Conservation (phyloP, 2,888 invertebrate species). For the Trichopoda pennipes region DNA sequence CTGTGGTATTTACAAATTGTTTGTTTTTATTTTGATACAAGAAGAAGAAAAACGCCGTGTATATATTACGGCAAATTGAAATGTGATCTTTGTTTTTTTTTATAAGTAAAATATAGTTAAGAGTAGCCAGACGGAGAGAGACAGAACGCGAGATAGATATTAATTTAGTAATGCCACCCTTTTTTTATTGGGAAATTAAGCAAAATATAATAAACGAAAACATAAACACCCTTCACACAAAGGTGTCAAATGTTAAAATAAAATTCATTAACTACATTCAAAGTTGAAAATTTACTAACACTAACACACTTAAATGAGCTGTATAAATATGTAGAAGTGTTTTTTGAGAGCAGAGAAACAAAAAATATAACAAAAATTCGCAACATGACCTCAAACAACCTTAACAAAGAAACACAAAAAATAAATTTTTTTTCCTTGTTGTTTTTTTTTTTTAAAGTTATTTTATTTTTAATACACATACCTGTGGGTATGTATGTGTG, state of each 20-base stretch:
- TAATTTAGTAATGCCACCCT: slow-evolving; percentile 14
- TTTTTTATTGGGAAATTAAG: slow-evolving; percentile 19
- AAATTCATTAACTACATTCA: slow-evolving; percentile 30
- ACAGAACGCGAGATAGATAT: neutral
- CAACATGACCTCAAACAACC: slow-evolving; percentile 63
- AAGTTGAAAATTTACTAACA: slow-evolving; percentile 20
- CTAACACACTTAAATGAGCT: slow-evolving; percentile 4
- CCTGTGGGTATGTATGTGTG: too few relatives aligned
- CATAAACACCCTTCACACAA: slow-evolving; percentile 3
- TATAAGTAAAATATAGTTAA: too few relatives aligned
- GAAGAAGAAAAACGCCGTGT: too few relatives aligned
- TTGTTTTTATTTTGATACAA: too few relatives aligned
- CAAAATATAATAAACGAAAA: neutral
- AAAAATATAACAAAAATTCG: slow-evolving; percentile 11
- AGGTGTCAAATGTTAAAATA: slow-evolving; percentile 29
- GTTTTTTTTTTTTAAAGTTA: too few relatives aligned
- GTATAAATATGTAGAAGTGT: neutral
- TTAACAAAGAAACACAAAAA: slow-evolving; percentile 46
- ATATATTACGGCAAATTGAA: too few relatives aligned
- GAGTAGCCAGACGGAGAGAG: too few relatives aligned
- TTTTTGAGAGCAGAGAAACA: neutral
- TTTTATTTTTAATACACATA: neutral
- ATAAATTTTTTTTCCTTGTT: too few relatives aligned
- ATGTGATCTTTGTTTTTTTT: too few relatives aligned
- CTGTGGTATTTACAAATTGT: too few relatives aligned